Percentiles rank a stretch among this genome's conserved stretches.
Evolutionary conservation across 1,140 invertebrate genomes (phyloP).

Genomic region (Euschistus heros): DNA sequence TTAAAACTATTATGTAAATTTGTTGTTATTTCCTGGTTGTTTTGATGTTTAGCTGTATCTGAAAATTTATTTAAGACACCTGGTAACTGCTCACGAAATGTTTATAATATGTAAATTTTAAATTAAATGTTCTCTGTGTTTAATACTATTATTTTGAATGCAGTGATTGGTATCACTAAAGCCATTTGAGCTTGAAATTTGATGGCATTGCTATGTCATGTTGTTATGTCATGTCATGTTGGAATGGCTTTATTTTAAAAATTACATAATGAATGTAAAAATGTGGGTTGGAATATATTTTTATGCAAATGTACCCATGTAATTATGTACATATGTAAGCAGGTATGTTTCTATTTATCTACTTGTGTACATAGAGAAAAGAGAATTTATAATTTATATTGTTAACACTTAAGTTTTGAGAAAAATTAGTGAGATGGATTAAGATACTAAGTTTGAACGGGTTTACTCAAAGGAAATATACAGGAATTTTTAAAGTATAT

Average conservation of each 20-base stretch:
- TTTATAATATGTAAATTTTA: neutral
- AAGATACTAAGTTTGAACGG: too few relatives aligned
- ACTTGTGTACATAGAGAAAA: neutral
- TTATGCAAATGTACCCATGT: neutral
- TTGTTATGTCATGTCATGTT: neutral
- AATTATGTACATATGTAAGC: slow-evolving; percentile 15
- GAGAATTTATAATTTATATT: too few relatives aligned
- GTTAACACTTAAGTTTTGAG: too few relatives aligned
- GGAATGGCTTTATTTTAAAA: neutral
- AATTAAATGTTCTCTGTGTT: neutral
- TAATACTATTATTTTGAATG: neutral
- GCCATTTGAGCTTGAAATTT: neutral
- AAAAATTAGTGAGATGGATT: too few relatives aligned
- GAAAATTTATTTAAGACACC: too few relatives aligned
- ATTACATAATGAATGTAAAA: neutral
- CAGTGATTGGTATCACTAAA: too few relatives aligned
- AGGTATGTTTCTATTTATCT: slow-evolving; percentile 14
- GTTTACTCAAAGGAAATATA: too few relatives aligned
- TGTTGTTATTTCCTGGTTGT: too few relatives aligned
- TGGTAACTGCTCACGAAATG: too few relatives aligned
- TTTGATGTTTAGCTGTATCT: too few relatives aligned
- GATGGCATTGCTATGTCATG: neutral
- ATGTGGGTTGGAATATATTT: neutral
- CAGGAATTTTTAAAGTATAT: too few relatives aligned
- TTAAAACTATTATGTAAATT: too few relatives aligned